phyloP scores from a whole-genome alignment of 2,888 invertebrate species.

The Villa cingulata region DNA sequence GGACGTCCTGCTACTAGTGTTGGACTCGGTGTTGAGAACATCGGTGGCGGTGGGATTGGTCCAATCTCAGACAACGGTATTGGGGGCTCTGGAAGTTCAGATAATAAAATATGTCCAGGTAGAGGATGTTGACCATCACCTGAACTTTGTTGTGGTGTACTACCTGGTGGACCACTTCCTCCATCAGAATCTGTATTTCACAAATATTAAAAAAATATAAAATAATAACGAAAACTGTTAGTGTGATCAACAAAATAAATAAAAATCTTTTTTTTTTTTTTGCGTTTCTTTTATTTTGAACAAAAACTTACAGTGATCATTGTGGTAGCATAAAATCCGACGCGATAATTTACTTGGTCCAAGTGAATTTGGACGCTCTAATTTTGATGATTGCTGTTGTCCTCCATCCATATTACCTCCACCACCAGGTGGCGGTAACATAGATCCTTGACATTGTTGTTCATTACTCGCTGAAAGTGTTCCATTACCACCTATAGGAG shows the following conservation, averaged over 20 bases:
- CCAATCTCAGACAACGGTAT: conserved; percentile 87
- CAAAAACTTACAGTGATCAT: conserved; percentile 55
- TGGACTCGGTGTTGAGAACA: conserved; percentile 85
- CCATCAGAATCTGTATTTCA: conserved; percentile 45
- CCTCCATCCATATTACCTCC: conserved; percentile 24
- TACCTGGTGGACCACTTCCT: conserved; percentile 31
- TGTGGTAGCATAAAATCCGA: conserved; percentile 66
- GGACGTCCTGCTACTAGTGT: conserved; percentile 44
- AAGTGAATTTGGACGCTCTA: conserved; percentile 69
- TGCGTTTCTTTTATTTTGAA: no score
- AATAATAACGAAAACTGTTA: not conserved
- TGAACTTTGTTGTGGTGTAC: conserved; percentile 33
- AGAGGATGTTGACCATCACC: conserved; percentile 27
- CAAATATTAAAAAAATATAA: not conserved
- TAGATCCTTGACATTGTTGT: conserved; percentile 34
- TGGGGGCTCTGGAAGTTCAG: conserved; percentile 82
- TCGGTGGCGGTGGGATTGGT: conserved; percentile 85
- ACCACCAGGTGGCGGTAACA: conserved; percentile 38
- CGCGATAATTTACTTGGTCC: conserved; percentile 62
- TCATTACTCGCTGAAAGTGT: conserved; percentile 48
- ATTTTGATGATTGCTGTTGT: conserved; percentile 41
- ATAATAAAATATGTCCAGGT: conserved; percentile 53
- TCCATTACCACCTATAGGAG: conserved; percentile 41
- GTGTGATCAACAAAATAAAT: not conserved
- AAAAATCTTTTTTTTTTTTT: no score